These are phyloP conservation scores for Copidosoma floridanum DNA, from an alignment of 1,140 invertebrate species.

Conservation along the genomic window DNA sequence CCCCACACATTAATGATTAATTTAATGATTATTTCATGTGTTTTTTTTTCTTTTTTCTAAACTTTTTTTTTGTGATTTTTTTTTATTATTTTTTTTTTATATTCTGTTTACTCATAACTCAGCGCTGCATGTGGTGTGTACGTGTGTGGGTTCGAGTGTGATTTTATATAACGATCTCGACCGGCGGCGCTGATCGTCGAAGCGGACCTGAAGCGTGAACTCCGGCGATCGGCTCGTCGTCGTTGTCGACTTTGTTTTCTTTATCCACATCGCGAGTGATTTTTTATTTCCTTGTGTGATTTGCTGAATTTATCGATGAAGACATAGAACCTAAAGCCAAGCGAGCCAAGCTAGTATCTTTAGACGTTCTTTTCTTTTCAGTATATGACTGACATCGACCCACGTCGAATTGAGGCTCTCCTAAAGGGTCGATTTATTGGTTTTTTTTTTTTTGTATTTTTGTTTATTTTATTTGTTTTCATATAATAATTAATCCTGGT, in stretches of 20 bases:
- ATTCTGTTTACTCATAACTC: too few relatives aligned
- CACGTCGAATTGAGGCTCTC: too few relatives aligned
- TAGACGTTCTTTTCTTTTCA: too few relatives aligned
- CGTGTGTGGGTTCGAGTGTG: too few relatives aligned
- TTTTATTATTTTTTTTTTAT: neutral
- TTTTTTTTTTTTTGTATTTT: slow-evolving; percentile 13
- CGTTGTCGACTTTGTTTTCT: slow-evolving; percentile 4
- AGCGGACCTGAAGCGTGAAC: neutral
- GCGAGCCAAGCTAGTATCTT: slow-evolving; percentile 18
- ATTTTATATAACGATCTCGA: too few relatives aligned
- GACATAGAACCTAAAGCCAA: slow-evolving; percentile 28
- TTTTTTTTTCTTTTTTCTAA: too few relatives aligned
- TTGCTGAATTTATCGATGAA: slow-evolving; percentile 14
- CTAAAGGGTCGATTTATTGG: neutral
- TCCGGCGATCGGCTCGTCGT: neutral
- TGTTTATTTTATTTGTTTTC: too few relatives aligned
- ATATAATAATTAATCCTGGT: slow-evolving; percentile 5
- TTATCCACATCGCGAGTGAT: neutral
- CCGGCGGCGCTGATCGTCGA: neutral
- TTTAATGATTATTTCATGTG: too few relatives aligned
- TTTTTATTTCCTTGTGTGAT: neutral
- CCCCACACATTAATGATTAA: slow-evolving; percentile 11
- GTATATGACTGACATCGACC: too few relatives aligned
- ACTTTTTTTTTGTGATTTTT: slow-evolving; percentile 8
- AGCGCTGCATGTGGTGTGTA: too few relatives aligned